These are phyloP conservation scores for Apis cerana DNA, from an alignment of 1,140 invertebrate species.

Conservation along the genomic window DNA sequence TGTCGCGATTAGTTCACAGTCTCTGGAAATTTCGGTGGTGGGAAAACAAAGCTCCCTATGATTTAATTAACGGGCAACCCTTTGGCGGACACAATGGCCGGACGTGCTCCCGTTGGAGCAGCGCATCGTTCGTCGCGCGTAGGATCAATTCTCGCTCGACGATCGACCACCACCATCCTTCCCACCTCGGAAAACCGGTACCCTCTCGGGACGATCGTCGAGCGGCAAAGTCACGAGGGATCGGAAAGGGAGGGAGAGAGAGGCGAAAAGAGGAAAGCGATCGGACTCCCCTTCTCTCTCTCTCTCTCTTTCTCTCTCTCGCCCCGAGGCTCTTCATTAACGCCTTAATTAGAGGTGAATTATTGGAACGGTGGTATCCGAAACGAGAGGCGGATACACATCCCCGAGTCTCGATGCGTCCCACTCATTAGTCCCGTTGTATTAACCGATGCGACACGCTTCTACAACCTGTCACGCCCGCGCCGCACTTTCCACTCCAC, in stretches of 20 bases:
- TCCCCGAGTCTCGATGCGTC: constrained; percentile 25
- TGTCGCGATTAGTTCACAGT: constrained; percentile 5
- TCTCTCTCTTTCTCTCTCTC: neutral
- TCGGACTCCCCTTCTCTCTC: neutral
- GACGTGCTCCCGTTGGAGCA: neutral
- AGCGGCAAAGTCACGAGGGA: constrained; percentile 20
- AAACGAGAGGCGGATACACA: constrained; percentile 34
- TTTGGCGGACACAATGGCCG: constrained; percentile 38
- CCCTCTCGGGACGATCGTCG: constrained; percentile 6
- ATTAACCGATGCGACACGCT: constrained; percentile 36
- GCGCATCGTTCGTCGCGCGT: constrained; percentile 44
- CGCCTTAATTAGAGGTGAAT: constrained; percentile 58
- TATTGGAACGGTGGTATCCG: constrained; percentile 31
- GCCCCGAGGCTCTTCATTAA: constrained; percentile 55
- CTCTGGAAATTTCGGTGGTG: constrained; percentile 29
- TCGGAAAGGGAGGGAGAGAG: neutral
- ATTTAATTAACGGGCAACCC: constrained; percentile 60
- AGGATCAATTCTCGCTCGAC: constrained; percentile 51
- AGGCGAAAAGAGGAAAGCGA: constrained; percentile 49
- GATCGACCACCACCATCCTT: constrained; percentile 42
- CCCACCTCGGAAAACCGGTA: constrained; percentile 23
- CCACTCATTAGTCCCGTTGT: constrained; percentile 56
- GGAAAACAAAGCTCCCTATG: constrained; percentile 57
- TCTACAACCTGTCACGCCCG: constrained; percentile 16
- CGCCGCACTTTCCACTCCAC: neutral